phyloP scores from a whole-genome alignment of 2,113 vertebrate genomes.

The Sebastes schlegelii region DNA sequence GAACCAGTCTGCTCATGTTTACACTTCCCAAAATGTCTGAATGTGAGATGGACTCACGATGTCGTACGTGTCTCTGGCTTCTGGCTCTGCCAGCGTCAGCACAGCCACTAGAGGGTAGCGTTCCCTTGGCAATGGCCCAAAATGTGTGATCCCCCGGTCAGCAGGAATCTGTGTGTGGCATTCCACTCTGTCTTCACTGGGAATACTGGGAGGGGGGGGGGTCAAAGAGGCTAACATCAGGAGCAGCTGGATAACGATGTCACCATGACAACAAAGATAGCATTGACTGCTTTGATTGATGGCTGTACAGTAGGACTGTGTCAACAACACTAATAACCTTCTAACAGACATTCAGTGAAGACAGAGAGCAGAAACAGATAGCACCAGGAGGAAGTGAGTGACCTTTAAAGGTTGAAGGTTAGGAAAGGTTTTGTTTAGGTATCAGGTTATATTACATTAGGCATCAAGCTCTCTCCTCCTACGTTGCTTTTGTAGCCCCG shows the following conservation, averaged over 20 bases:
- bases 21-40: background rate
- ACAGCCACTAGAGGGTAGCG: slow-evolving; percentile 91
- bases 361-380: too few species aligned
- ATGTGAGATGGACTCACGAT: slow-evolving; percentile 86
- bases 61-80: slow-evolving; percentile 86
- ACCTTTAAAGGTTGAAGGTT: too few species aligned
- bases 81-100: slow-evolving; percentile 87
- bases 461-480: too few species aligned
- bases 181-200: slow-evolving; percentile 83
- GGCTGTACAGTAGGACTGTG: background rate
- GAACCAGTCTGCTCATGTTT: too few species aligned
- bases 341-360: background rate
- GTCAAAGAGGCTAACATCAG: slow-evolving; percentile 80
- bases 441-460: too few species aligned
- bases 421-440: too few species aligned
- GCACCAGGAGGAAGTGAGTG: too few species aligned
- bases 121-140: slow-evolving; percentile 90
- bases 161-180: slow-evolving; percentile 86
- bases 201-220: slow-evolving; percentile 78
- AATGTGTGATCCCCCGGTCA: slow-evolving; percentile 85
- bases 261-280: background rate
- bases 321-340: background rate
- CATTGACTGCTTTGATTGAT: background rate
- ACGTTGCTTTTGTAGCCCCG: too few species aligned
- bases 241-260: background rate